A percentile compares a stretch with the other conserved stretches of the same genome.
phyloP scores from a whole-genome alignment of 2,113 vertebrate genomes.

The Budorcas taxicolor region DNA sequence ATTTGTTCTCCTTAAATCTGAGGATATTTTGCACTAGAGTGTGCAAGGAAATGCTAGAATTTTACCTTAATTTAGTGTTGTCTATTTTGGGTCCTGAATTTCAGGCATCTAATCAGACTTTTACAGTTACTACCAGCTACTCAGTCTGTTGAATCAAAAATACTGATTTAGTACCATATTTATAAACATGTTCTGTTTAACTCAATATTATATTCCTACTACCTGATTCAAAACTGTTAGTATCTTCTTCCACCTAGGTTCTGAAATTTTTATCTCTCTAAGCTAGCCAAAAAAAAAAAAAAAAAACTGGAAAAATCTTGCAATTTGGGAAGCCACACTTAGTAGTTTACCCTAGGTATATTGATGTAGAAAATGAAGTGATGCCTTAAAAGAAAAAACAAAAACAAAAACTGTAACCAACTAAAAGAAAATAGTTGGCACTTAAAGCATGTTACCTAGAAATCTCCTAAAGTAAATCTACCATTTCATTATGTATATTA shows the following conservation, averaged over 20 bases:
- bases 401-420: background rate
- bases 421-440: background rate
- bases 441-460: background rate
- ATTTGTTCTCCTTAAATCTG: background rate
- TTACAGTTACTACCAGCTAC: background rate
- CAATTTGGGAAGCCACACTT: background rate
- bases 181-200: background rate
- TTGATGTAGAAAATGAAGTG: background rate
- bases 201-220: background rate
- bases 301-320: background rate
- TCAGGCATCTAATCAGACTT: background rate
- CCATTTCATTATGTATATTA: background rate
- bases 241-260: background rate
- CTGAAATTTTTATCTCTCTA: background rate
- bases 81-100: background rate
- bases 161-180: background rate
- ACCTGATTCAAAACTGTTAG: background rate
- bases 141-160: background rate
- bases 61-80: background rate
- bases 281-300: background rate
- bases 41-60: background rate
- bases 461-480: background rate
- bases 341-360: background rate
- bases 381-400: background rate
- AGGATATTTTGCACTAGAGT: background rate